Evolutionary conservation across 2,888 invertebrate species (phyloP).

Genomic region (Listrodromus nycthemerus): DNA sequence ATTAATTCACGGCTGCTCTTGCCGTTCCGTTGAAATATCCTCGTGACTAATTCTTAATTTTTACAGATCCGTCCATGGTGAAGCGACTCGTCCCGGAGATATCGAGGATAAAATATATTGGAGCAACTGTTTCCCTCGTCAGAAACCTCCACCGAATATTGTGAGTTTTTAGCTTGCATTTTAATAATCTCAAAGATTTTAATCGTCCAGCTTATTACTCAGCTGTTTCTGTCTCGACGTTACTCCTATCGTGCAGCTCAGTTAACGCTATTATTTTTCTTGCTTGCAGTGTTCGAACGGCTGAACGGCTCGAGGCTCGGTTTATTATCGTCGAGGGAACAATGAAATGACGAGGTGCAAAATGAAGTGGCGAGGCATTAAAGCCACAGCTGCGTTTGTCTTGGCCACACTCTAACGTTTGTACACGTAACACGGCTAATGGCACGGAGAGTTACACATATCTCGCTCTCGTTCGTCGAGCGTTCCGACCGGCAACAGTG

Average conservation of each 20-base stretch:
- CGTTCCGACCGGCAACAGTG: background rate
- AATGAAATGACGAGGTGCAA: conserved; percentile 69
- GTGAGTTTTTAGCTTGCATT: background rate
- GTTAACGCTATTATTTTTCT: conserved; percentile 14
- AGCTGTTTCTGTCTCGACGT: background rate
- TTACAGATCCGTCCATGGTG: background rate
- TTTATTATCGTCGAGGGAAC: conserved; percentile 53
- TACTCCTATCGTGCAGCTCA: background rate
- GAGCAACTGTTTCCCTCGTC: background rate
- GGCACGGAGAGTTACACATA: background rate
- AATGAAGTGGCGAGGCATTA: conserved; percentile 66
- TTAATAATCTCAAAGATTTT: background rate
- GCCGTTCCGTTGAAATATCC: background rate
- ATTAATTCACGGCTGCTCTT: background rate
- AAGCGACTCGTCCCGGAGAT: background rate
- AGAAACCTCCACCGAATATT: background rate
- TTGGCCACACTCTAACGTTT: conserved; percentile 20
- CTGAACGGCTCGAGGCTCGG: conserved; percentile 6
- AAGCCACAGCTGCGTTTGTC: conserved; percentile 47
- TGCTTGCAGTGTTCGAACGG: background rate
- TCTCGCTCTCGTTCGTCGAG: conserved; percentile 18
- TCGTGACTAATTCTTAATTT: background rate
- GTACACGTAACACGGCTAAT: conserved; percentile 5
- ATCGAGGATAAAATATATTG: background rate
- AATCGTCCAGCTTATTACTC: background rate